Conservation (phyloP, 2,797 vertebrate species). For the Gymnodraco acuticeps region DNA sequence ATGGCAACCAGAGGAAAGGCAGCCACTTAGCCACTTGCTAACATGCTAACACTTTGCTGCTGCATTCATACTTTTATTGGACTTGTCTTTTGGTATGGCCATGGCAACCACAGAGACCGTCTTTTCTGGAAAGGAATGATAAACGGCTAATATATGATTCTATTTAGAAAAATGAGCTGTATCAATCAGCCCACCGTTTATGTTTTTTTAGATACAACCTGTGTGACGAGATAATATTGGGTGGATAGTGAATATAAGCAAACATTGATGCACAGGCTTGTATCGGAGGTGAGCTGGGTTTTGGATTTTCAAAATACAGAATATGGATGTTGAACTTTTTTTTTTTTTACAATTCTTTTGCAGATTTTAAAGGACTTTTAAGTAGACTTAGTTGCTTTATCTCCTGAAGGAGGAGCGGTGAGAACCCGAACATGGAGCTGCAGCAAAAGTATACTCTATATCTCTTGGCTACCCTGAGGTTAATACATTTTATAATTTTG, state of each 20-base stretch:
- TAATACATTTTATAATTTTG: conserved; percentile 57
- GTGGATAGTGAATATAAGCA: neutral
- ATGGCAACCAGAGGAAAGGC: neutral
- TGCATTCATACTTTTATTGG: no score
- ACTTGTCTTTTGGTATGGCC: neutral
- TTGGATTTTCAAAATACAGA: neutral
- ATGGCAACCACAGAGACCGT: neutral
- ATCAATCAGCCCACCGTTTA: neutral
- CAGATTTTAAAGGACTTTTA: neutral
- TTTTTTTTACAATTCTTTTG: neutral
- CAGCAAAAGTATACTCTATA: conserved; percentile 20
- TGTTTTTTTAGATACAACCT: neutral
- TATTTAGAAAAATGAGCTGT: neutral
- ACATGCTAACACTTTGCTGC: no score
- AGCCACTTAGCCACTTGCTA: neutral
- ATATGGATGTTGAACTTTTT: neutral
- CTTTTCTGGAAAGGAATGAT: neutral
- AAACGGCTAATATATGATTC: neutral
- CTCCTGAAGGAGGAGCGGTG: neutral
- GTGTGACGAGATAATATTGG: neutral
- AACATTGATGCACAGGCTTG: neutral
- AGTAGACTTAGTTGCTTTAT: neutral
- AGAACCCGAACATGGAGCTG: conserved; percentile 13
- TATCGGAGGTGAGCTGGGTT: neutral
- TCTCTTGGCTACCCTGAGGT: conserved; percentile 39